Base-by-base conservation (phyloP, 2,797 vertebrate genomes). In the Poeciliopsis infans region DNA sequence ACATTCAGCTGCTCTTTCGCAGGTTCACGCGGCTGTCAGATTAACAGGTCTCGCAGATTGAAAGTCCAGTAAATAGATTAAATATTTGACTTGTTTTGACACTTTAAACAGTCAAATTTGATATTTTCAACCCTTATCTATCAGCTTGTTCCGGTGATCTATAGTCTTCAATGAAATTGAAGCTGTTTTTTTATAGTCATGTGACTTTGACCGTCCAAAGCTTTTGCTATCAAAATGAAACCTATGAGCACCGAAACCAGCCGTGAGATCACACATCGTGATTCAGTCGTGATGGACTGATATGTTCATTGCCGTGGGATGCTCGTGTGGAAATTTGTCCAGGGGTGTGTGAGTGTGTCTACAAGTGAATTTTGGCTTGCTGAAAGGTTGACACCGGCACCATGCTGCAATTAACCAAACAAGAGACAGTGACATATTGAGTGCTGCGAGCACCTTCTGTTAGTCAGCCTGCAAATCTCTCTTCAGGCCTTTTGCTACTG, bases 371-470 rank as follows among this genome's bases (percentile, higher is more conserved):
- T 75, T 78, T 81, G 80, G 81, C 86, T 87, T 82, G 83, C 83
- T 88, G 41, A 43, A 79, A 87, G 85, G 16, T 79, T 89, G 87
- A 92, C 86, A 92, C 79, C 13, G 25, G 82, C 89, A 90, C 72
- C 87, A 86, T 83, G 80, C 83, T 88, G 90, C 76, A 91, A 80
- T 88, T 78, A 90, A 79, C 92, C 87, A 90, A 92, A 91, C 84
- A 85, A 78, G 84, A 85, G 81, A 91, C 79, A 78, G 82, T 85
- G 89, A 90, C 92, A 91, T 93, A 92, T 89, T 91, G 92, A 88
- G 89, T 39, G 49, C 89, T 84, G 84, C 82, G 87, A 81, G 85
- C 92, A 91, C 92, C 90, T 89, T 94, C 89, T 93, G 92, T 90
- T 87, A 79, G 77, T 77, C 85, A 81, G 83, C 81, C 51, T 84